A percentile compares a stretch with the other conserved stretches of the same genome.
phyloP scores from a whole-genome alignment of 2,888 invertebrate genomes.

The Tiliacea citrago region DNA sequence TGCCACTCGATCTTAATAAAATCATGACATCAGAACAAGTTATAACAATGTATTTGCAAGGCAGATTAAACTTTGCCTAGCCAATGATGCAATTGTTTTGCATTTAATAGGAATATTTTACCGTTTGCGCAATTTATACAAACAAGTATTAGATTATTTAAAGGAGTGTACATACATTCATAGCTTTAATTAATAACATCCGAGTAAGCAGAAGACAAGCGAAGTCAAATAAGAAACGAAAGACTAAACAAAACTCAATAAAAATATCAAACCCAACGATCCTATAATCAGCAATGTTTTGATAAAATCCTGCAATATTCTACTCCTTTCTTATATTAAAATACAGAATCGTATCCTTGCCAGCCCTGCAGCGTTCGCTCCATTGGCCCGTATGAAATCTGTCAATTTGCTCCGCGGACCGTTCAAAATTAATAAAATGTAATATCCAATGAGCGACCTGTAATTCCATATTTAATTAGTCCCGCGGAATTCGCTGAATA shows the following conservation, averaged over 20 bases:
- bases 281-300: not conserved
- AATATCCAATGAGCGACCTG: conserved; percentile 59
- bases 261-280: too few species aligned
- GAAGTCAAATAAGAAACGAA: not conserved
- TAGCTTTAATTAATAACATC: not conserved
- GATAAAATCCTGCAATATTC: not conserved
- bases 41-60: conserved; percentile 41
- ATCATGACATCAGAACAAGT: conserved; percentile 23
- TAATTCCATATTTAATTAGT: conserved; percentile 61
- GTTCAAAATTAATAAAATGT: conserved; percentile 70
- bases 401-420: conserved; percentile 62
- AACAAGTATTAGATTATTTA: not conserved
- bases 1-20: conserved; percentile 27
- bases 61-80: conserved; percentile 22
- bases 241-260: not conserved
- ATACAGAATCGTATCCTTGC: conserved; percentile 2
- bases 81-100: conserved; percentile 41
- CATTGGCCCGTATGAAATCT: conserved; percentile 59
- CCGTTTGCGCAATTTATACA: not conserved
- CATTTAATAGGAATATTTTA: conserved; percentile 33
- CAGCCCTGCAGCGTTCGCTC: conserved; percentile 57
- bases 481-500: conserved; percentile 50
- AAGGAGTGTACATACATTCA: not conserved
- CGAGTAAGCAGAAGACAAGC: not conserved
- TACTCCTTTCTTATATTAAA: not conserved